These are phyloP conservation scores for Leucozona laternaria DNA, from an alignment of 2,888 invertebrate species.

Conservation along the genomic window DNA sequence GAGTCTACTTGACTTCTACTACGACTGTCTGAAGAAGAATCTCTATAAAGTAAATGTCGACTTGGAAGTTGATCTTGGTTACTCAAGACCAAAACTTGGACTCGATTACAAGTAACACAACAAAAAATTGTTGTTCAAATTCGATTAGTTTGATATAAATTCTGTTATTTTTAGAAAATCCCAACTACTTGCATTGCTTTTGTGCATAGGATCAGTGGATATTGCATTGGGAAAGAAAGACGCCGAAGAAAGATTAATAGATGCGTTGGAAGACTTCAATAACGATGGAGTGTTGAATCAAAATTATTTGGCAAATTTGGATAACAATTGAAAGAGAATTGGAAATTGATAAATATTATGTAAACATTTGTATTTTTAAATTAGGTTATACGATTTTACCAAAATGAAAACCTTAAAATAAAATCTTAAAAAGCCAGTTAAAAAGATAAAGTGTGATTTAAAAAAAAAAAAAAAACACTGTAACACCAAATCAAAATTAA, in stretches of 20 bases:
- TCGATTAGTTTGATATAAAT: neutral
- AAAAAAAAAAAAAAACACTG: neutral
- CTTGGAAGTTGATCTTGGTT: constrained; percentile 85
- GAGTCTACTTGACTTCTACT: constrained; percentile 88
- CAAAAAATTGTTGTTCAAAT: neutral
- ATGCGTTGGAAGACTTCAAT: constrained; percentile 90
- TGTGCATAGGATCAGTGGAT: constrained; percentile 92
- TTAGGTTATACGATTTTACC: constrained; percentile 33
- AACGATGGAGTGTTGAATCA: constrained; percentile 87
- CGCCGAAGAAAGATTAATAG: constrained; percentile 90
- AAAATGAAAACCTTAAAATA: constrained; percentile 5
- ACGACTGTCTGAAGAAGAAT: constrained; percentile 86
- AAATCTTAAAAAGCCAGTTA: constrained; percentile 12
- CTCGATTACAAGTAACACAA: constrained; percentile 84
- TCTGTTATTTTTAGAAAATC: constrained; percentile 84
- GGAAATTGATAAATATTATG: neutral
- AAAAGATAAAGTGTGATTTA: neutral
- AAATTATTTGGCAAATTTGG: constrained; percentile 63
- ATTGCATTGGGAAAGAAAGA: constrained; percentile 90
- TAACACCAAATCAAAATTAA: constrained; percentile 56
- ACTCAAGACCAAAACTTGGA: constrained; percentile 85
- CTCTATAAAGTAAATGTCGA: constrained; percentile 87
- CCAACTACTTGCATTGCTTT: constrained; percentile 89
- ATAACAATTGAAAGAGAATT: constrained; percentile 55
- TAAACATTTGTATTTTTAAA: constrained; percentile 9